Base-by-base conservation (phyloP, 2,888 invertebrate species). In the Blomia tropicalis region DNA sequence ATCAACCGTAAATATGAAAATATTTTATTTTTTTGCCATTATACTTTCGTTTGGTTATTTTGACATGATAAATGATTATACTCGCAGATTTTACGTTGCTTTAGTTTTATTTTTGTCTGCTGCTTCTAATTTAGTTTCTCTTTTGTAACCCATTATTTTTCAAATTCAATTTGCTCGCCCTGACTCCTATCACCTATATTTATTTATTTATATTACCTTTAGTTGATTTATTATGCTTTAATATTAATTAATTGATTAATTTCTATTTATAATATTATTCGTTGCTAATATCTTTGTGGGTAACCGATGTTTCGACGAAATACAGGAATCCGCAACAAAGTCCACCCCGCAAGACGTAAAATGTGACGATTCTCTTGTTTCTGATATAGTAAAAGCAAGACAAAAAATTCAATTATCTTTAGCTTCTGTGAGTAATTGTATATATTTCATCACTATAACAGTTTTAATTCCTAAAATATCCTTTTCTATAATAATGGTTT, bases 381-480 rank as follows among this genome's bases (percentile, higher is more conserved):
- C 31, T 54, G 62, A 62, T 62, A 54, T 62, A 62, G 62, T 62
- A 44, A 62, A 25, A 53, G 54, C 36, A 41, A 53, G 62, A 54
- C 5, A 62, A n/a, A 41, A 56, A 36, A 62, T 62, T 62, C 54
- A 62, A 54, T 54, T 54, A 41, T 44, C 62, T 31, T 62, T 62
- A 62, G 62, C 31, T 54, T 62, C 62, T 62, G 62, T 62, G 62
- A 62, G 62, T 62, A 62, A 54, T 23, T 14, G 25, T 14, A 19
- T 44, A 22, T 17, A 2, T 36, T 60, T 31, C 30, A 44, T 44
- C 25, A 19, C 53, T 30, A 30, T 29, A 19, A 19, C 32, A 25
- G 7, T 7, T 17, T 30, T 25, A 23, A 5, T 43, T 58, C 4
- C 5, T 58, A 17, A 17, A 14, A 14, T 11, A 30, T 19, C 17